phyloP scores from a whole-genome alignment of 2,113 vertebrate species.

The Axis porcinus region DNA sequence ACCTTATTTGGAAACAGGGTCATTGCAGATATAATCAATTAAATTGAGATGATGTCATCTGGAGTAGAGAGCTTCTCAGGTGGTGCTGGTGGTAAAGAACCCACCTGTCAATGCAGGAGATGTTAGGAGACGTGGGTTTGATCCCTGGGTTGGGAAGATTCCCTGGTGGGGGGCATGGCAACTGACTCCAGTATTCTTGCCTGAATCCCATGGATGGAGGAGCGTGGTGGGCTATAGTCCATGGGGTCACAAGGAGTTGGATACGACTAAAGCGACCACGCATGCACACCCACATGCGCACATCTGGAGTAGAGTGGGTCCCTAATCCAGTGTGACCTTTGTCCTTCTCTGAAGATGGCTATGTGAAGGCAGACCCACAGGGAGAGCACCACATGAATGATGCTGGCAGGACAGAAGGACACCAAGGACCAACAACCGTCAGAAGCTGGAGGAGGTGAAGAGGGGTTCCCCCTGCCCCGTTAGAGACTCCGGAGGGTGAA shows the following conservation, averaged over 20 bases:
- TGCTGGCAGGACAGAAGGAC: too few relatives aligned
- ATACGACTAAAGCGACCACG: rapidly evolving
- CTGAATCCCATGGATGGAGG: background rate
- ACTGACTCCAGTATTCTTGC: background rate
- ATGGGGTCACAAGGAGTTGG: background rate
- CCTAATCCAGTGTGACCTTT: background rate
- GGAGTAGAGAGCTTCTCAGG: background rate
- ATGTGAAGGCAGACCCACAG: background rate
- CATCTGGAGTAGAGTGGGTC: background rate
- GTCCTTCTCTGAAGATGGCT: background rate
- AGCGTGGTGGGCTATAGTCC: background rate
- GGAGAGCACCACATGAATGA: background rate
- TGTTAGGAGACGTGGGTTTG: background rate
- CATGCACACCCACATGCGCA: background rate
- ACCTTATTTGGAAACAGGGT: background rate
- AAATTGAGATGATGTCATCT: background rate
- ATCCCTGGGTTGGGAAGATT: background rate
- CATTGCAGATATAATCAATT: background rate
- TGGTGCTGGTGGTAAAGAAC: background rate
- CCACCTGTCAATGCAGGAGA: background rate
- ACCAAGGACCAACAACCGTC: rapidly evolving
- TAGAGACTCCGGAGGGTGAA: rapidly evolving
- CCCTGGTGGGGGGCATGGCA: background rate
- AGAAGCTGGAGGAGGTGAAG: background rate
- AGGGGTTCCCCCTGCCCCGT: too few relatives aligned